phyloP scores from a whole-genome alignment of 2,888 invertebrate species.

The Phortica magna region DNA sequence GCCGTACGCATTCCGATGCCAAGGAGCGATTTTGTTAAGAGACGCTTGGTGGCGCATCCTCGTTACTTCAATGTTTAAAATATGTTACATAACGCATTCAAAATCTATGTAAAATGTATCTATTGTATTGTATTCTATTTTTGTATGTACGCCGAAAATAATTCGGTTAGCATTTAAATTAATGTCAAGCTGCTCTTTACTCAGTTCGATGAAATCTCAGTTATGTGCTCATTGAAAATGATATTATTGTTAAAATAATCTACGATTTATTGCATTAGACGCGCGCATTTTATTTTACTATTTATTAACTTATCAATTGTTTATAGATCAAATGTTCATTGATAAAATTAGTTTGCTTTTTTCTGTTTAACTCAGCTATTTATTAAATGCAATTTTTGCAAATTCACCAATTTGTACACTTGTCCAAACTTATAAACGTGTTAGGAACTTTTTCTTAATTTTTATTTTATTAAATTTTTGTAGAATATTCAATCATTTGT shows the following conservation, averaged over 20 bases:
- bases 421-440: not conserved
- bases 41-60: not conserved
- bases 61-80: not conserved
- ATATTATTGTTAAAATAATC: slow-evolving; percentile 8
- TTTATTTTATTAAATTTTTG: not conserved
- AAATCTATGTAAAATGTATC: too few species aligned
- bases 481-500: not conserved
- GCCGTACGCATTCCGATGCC: not conserved
- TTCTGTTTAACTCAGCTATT: slow-evolving; percentile 13
- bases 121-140: too few species aligned
- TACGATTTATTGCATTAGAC: not conserved
- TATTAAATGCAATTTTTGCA: slow-evolving; percentile 25
- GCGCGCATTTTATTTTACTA: slow-evolving; percentile 12
- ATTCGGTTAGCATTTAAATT: not conserved
- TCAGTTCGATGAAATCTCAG: slow-evolving; percentile 26
- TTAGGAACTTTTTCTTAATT: slow-evolving; percentile 1
- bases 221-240: slow-evolving; percentile 15
- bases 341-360: not conserved
- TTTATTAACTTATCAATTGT: slow-evolving; percentile 2
- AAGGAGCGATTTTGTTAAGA: slow-evolving; percentile 10
- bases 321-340: not conserved
- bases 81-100: not conserved
- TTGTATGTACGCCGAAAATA: not conserved
- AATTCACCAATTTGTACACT: not conserved
- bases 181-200: not conserved